Evolutionary conservation across 1,140 invertebrate species (phyloP), one percentile per base, ranked within the genome.

Genomic region (Neodiprion fabricii): DNA sequence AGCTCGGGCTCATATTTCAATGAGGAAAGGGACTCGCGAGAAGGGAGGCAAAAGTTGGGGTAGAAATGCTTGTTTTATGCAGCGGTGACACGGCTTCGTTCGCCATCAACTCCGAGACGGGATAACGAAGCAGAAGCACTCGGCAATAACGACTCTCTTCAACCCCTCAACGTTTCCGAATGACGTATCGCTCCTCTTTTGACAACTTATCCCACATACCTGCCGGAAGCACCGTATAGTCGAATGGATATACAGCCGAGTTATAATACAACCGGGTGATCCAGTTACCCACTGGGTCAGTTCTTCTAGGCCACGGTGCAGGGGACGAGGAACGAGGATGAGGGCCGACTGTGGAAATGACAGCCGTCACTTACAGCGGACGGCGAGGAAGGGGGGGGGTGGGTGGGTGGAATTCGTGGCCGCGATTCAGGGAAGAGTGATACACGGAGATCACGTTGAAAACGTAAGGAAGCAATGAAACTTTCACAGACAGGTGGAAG

Each of bases 251-350:
- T 40, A 40, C 28, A 40, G 28, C 28, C 28, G 5, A 40, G 28
- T 40, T 40, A 40, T 40, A 40, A 40, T 40, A 79, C 75, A 79
- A 80, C 72, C 76, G 76, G 76, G 82, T 69, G 67, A 47, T 47
- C 67, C 67, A 23, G 67, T 69, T 69, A 69, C 67, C 67, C 40
- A 69, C 11, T 69, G 67, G 40, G 5, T 69, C 67, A 69, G 67
- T 69, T 69, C 21, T 11, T 65, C 61, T 17, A 21, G 61, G 17
- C 12, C 12, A 65, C 61, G 61, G 12, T 14, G 61, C 12, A 21
- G 61, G 17, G 61, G 61, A 12, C 40, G 40, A 69, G 40, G 12
- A 21, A 69, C 21, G 67, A 23, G 67, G 67, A 21, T 23, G 11
- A 23, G 40, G 67, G 40, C 12, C 3, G 40, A 23, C 10, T 17